Percentiles rank a stretch among this genome's conserved stretches.
Conservation (phyloP, 2,113 vertebrate species). For the Chauna torquata region DNA sequence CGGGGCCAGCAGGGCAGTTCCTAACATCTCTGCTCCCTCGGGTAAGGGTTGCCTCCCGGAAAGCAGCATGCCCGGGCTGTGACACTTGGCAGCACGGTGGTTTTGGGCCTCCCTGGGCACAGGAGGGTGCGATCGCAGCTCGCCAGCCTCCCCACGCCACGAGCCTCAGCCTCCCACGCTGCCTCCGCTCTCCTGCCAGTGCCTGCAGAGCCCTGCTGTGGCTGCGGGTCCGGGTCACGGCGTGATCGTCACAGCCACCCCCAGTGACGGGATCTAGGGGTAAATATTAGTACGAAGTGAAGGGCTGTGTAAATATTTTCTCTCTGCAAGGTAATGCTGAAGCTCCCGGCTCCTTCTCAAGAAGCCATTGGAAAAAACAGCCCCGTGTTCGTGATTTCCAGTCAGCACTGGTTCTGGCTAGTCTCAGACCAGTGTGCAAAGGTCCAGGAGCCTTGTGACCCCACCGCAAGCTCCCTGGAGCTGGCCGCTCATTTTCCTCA, state of each 20-base stretch:
- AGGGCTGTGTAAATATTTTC: slow-evolving; percentile 21
- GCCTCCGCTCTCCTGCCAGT: background rate
- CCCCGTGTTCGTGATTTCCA: background rate
- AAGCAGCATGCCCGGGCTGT: background rate
- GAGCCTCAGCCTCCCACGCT: background rate
- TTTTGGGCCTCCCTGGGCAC: rapidly evolving
- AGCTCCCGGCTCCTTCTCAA: slow-evolving; percentile 8
- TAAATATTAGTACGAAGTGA: background rate
- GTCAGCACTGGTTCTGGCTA: background rate
- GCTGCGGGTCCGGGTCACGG: rapidly evolving
- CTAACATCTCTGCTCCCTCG: background rate
- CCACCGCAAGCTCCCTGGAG: background rate
- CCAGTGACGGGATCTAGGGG: background rate
- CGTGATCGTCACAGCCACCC: background rate
- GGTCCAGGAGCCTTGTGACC: background rate
- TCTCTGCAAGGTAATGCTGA: slow-evolving; percentile 19
- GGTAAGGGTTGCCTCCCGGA: rapidly evolving
- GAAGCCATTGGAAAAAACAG: background rate
- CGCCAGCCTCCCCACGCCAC: rapidly evolving
- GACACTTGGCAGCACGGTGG: background rate
- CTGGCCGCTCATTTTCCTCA: background rate
- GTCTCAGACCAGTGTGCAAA: background rate
- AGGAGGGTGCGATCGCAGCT: background rate
- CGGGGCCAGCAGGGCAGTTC: background rate
- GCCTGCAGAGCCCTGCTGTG: background rate